phyloP scores from a whole-genome alignment of 2,113 vertebrate species.

The Hippocampus barbouri region DNA sequence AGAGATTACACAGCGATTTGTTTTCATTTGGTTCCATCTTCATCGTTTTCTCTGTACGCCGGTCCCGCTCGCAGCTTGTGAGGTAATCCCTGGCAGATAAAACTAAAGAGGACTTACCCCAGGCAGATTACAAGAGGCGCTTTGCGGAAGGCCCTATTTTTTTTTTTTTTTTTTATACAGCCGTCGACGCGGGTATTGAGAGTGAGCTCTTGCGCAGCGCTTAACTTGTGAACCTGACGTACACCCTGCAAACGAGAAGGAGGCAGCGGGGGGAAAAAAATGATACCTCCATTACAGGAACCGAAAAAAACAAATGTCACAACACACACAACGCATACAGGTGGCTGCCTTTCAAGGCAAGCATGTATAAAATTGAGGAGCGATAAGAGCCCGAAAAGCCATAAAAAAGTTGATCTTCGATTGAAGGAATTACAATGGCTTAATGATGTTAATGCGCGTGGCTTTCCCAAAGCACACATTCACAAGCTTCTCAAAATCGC shows the following conservation, averaged over 20 bases:
- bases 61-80: conserved; percentile 64
- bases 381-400: neutral
- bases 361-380: conserved; percentile 20
- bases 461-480: neutral
- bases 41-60: conserved; percentile 62
- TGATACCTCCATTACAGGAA: conserved; percentile 66
- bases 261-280: conserved; percentile 45
- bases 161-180: conserved; percentile 50
- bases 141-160: conserved; percentile 66
- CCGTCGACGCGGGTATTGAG: conserved; percentile 65
- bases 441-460: neutral
- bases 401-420: neutral
- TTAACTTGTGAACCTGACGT: conserved; percentile 72
- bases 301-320: conserved; percentile 49
- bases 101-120: conserved; percentile 77
- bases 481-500: neutral
- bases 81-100: conserved; percentile 77
- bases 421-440: conserved; percentile 2
- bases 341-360: conserved; percentile 3
- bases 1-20: conserved; percentile 74
- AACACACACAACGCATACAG: conserved; percentile 35
- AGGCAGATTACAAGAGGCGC: conserved; percentile 75
- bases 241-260: conserved; percentile 59
- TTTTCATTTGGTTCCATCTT: conserved; percentile 73
- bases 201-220: conserved; percentile 66